Percentiles rank a stretch among this genome's conserved stretches.
Evolutionary conservation across 2,113 vertebrate genomes (phyloP).

Genomic region (Thamnophis sirtalis): DNA sequence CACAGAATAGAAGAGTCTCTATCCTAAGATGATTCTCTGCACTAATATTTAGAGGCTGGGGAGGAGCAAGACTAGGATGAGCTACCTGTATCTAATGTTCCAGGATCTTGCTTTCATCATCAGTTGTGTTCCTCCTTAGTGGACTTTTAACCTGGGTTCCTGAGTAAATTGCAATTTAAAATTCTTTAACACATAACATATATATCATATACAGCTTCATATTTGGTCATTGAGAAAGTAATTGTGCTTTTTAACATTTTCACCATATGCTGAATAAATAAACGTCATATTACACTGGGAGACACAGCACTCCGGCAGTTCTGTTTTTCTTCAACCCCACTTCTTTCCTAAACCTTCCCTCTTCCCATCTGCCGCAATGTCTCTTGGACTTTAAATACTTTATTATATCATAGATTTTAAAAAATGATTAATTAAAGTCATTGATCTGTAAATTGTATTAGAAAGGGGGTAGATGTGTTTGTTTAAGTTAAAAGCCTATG

Average conservation of each 20-base stretch:
- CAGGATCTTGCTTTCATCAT: neutral
- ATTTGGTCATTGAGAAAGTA: neutral
- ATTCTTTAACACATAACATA: neutral
- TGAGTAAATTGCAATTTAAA: neutral
- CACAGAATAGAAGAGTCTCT: neutral
- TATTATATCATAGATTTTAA: neutral
- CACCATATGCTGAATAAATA: neutral
- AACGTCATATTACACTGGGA: neutral
- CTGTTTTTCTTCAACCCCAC: neutral
- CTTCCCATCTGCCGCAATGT: neutral
- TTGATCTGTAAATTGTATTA: neutral
- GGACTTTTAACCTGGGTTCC: neutral
- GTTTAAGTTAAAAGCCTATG: neutral
- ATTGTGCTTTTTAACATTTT: neutral
- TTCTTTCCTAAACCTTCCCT: neutral
- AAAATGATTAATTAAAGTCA: neutral
- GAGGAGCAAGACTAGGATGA: neutral
- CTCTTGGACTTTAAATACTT: neutral
- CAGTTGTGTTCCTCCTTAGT: neutral
- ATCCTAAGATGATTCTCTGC: neutral
- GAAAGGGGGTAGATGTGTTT: neutral
- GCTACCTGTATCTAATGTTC: neutral
- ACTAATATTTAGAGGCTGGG: neutral
- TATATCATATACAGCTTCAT: neutral
- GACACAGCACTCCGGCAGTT: neutral